A percentile compares a stretch with the other conserved stretches of the same genome.
phyloP scores from a whole-genome alignment of 1,140 invertebrate species.

The Zaprionus camerounensis region DNA sequence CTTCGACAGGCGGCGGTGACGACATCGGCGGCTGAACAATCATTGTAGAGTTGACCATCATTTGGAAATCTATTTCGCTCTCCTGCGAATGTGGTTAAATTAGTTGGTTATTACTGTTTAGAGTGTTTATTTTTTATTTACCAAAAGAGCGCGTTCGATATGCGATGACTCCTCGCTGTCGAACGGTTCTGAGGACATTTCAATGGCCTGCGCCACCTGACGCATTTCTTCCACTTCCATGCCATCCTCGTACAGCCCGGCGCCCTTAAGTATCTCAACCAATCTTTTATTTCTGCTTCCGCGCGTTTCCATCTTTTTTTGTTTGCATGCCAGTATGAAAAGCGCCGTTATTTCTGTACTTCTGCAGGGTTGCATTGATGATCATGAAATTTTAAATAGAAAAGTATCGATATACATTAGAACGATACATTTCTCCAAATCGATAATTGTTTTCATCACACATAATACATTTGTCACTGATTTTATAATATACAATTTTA shows the following conservation, averaged over 20 bases:
- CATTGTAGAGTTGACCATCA: conserved; percentile 58
- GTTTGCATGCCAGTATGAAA: background rate
- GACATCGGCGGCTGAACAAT: conserved; percentile 25
- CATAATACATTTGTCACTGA: too few species aligned
- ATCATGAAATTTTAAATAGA: background rate
- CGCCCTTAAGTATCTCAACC: conserved; percentile 18
- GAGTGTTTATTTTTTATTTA: conserved; percentile 4
- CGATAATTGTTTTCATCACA: background rate
- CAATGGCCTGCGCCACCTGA: conserved; percentile 47
- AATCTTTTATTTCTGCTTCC: conserved; percentile 12
- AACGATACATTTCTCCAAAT: background rate
- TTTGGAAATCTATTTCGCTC: conserved; percentile 49
- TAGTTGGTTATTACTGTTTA: too few species aligned
- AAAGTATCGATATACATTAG: background rate
- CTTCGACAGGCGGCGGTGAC: background rate
- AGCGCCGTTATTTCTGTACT: conserved; percentile 32
- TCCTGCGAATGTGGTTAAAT: conserved; percentile 26
- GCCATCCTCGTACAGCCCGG: conserved; percentile 61
- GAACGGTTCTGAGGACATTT: conserved; percentile 30
- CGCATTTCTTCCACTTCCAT: conserved; percentile 67
- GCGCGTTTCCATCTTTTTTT: conserved; percentile 46
- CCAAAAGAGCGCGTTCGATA: conserved; percentile 37
- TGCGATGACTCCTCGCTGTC: background rate
- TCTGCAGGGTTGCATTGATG: background rate
- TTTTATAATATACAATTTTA: too few species aligned